Evolutionary conservation across 2,113 vertebrate genomes (phyloP).

Genomic region (Nothobranchius kuhntae): DNA sequence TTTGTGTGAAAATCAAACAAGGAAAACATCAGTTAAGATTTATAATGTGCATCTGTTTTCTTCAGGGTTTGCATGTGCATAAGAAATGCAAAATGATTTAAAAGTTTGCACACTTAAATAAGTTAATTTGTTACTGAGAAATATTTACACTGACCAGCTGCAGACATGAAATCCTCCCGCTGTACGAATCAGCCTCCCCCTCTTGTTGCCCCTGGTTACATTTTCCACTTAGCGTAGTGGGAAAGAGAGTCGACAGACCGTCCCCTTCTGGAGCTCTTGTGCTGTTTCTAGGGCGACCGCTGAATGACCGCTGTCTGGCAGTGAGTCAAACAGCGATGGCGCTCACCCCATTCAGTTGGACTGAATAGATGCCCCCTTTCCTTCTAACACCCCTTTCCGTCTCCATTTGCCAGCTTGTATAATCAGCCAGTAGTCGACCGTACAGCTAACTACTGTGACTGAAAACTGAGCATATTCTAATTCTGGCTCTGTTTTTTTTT

Average conservation of each 20-base stretch:
- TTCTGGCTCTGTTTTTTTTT: conserved; percentile 32
- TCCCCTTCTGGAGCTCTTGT: conserved; percentile 64
- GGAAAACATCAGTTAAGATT: too few species aligned
- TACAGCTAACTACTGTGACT: conserved; percentile 50
- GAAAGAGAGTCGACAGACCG: conserved; percentile 43
- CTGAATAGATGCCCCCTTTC: conserved; percentile 70
- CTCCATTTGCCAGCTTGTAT: conserved; percentile 67
- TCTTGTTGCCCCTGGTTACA: conserved; percentile 59
- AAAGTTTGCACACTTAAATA: conserved; percentile 20
- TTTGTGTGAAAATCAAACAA: too few species aligned
- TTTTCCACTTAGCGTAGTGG: conserved; percentile 45
- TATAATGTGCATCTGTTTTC: neutral
- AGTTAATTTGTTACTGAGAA: conserved; percentile 23
- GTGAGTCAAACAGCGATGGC: conserved; percentile 64
- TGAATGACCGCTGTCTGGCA: conserved; percentile 73
- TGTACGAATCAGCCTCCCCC: conserved; percentile 40
- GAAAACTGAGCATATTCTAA: conserved; percentile 46
- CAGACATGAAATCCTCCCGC: conserved; percentile 40
- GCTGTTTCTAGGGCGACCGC: conserved; percentile 72
- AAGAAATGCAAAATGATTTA: neutral
- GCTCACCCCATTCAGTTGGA: conserved; percentile 60
- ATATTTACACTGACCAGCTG: neutral
- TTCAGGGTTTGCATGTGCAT: neutral
- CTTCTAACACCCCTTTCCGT: conserved; percentile 65
- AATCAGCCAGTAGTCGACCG: conserved; percentile 50